A percentile compares a stretch with the other conserved stretches of the same genome.
Conservation (phyloP, 2,888 invertebrate genomes). For the Brachyopa scutellaris region DNA sequence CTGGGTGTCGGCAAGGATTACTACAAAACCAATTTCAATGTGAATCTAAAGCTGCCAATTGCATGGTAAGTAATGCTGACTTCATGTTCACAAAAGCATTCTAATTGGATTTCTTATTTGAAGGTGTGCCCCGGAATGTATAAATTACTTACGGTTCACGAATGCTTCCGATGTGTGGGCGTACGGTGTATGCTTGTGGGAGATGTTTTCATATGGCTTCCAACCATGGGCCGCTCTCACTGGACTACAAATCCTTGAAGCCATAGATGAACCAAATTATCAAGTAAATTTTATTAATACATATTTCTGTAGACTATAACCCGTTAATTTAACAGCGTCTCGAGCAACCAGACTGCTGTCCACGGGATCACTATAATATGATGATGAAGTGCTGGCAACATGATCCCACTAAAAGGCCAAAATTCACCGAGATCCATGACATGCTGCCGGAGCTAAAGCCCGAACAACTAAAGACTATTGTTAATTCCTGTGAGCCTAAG, state of each 20-base stretch:
- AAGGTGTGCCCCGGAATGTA: slow-evolving; percentile 98
- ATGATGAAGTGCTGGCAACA: slow-evolving; percentile 99
- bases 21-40: slow-evolving; percentile 98
- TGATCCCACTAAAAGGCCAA: slow-evolving; percentile 93
- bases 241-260: slow-evolving; percentile 96
- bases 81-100: not conserved
- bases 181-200: slow-evolving; percentile 99
- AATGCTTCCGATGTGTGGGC: slow-evolving; percentile 99
- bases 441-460: slow-evolving; percentile 93
- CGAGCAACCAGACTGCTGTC: slow-evolving; percentile 97
- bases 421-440: slow-evolving; percentile 92
- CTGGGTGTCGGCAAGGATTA: slow-evolving; percentile 99
- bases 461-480: slow-evolving; percentile 94
- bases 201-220: slow-evolving; percentile 99
- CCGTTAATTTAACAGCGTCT: slow-evolving; percentile 85
- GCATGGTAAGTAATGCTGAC: slow-evolving; percentile 89
- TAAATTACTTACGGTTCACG: slow-evolving; percentile 97
- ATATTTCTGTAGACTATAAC: not conserved
- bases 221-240: slow-evolving; percentile 99
- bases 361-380: slow-evolving; percentile 93
- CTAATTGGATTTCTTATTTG: slow-evolving; percentile 21
- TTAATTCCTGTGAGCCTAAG: slow-evolving; percentile 82
- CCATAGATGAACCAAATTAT: slow-evolving; percentile 95
- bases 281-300: slow-evolving; percentile 82
- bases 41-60: slow-evolving; percentile 97